Evolutionary conservation across 2,113 vertebrate genomes (phyloP), one percentile per base, ranked within the genome.

Genomic region (Pachycephala philippinensis): DNA sequence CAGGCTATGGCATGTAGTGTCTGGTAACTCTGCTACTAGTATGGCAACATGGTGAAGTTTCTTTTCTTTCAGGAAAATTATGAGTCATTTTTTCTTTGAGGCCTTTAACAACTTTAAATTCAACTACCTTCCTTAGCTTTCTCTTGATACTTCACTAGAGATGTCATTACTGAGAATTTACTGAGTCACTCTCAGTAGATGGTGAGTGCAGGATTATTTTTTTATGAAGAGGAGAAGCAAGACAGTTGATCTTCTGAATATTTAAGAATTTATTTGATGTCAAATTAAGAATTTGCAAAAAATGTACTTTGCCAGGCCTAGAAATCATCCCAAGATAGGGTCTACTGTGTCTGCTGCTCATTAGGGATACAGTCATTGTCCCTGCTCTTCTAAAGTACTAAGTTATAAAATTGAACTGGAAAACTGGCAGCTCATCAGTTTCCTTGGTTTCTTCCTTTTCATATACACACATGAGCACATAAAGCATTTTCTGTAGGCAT

Each of bases 191-290:
- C 39, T 76, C 81, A 28, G 56, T 84, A 94, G 89, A 81, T 64
- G 68, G 60, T 39, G 65, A 95, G 75, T 84, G 59, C 37, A 86
- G 68, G 26, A 78, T 65, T 74, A 65, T 59, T 77, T 87, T 91
- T 91, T 94, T 77, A 84, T 66, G 50, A 93, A 74, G 15, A 63
- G 21, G 33, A 52, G 50, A 94, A 86, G 28, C 0, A 0, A 77
- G 52, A 86, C 59, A 90, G 85, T 47, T 76, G 59, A 90, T 91
- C 54, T 83, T 82, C 69, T 88, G 52, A 50, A 86, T 87, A 94
- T 83, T 94, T 91, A 93, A 96, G 74, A 87, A 96, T 93, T 84
- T 91, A 95, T 90, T 87, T 84, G n/a, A 89, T 84, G 84, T 82
- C 70, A 95, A 94, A 80, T 85, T 90, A 90, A 85, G 42, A 88